These are phyloP conservation scores for Cottus gobio DNA, from an alignment of 2,113 vertebrate species.

Conservation along the genomic window DNA sequence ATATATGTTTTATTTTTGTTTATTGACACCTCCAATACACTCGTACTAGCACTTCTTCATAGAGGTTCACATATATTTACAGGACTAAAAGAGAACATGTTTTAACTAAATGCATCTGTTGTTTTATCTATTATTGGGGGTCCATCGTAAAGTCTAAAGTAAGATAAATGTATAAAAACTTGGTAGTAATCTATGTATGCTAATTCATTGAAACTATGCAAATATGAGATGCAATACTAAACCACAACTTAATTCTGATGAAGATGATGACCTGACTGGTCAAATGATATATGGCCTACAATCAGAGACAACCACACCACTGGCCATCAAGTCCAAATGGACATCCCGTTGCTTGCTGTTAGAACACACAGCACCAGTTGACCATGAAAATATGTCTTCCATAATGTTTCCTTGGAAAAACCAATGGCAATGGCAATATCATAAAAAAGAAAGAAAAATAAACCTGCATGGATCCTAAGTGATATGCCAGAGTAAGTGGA, in stretches of 20 bases:
- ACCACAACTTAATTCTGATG: slow-evolving; percentile 10
- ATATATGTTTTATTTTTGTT: not conserved
- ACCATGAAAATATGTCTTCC: not conserved
- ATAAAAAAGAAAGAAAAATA: not conserved
- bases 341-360: slow-evolving; percentile 12
- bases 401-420: not conserved
- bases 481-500: not conserved
- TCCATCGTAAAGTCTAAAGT: not conserved
- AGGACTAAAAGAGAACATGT: not conserved
- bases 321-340: not conserved
- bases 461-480: not conserved
- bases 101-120: not conserved
- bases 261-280: not conserved
- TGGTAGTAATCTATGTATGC: not conserved
- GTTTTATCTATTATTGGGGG: not conserved
- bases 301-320: not conserved
- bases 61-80: not conserved
- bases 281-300: not conserved
- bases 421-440: not conserved
- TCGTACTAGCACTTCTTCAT: not conserved
- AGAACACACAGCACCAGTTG: not conserved
- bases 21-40: not conserved
- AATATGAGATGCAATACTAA: not conserved
- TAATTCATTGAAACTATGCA: not conserved
- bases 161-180: not conserved